Conservation (phyloP, 2,797 vertebrate genomes). For the Furcifer pardalis region DNA sequence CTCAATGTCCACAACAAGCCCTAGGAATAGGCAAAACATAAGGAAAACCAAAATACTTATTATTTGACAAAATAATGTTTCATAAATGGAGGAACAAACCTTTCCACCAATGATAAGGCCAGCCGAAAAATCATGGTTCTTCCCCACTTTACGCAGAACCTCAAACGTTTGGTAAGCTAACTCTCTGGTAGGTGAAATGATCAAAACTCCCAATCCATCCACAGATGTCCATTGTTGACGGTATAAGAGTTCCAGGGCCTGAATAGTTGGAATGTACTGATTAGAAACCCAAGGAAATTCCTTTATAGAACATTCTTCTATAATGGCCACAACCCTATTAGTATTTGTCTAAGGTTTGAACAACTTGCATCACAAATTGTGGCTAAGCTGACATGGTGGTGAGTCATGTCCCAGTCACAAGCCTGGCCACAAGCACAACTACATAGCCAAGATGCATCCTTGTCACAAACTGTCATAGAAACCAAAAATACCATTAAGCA, state of each 20-base stretch:
- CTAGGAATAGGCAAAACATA: too few relatives aligned
- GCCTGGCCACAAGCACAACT: too few relatives aligned
- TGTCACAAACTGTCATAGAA: neutral
- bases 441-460: too few relatives aligned
- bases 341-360: too few relatives aligned
- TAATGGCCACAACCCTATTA: too few relatives aligned
- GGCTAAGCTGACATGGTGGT: too few relatives aligned
- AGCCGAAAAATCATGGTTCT: conserved; percentile 96
- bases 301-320: neutral
- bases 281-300: neutral
- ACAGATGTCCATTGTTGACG: conserved; percentile 91
- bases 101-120: conserved; percentile 97
- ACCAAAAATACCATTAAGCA: neutral
- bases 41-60: too few relatives aligned
- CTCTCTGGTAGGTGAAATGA: conserved; percentile 95
- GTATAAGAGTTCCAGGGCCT: conserved; percentile 91
- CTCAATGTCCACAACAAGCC: too few relatives aligned
- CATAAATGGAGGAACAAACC: conserved; percentile 64
- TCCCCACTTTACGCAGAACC: conserved; percentile 92
- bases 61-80: neutral
- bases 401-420: too few relatives aligned
- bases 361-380: too few relatives aligned
- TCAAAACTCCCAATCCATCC: conserved; percentile 91
- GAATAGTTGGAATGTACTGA: neutral
- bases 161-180: conserved; percentile 96